phyloP scores from a whole-genome alignment of 2,888 invertebrate genomes.

The Drosophila planitibia region DNA sequence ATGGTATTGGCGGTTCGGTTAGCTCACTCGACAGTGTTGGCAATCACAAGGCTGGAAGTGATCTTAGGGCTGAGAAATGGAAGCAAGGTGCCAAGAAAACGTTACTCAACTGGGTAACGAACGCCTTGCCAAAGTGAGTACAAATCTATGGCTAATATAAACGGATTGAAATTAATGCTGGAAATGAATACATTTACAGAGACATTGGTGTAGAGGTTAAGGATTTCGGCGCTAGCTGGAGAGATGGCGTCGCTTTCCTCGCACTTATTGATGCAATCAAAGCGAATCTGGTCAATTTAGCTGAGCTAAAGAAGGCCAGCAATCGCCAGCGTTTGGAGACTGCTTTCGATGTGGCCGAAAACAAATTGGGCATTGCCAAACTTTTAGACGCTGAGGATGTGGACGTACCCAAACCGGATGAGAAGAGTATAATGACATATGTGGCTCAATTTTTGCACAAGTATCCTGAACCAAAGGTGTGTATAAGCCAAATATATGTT shows the following conservation, averaged over 20 bases:
- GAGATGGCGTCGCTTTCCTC: constrained; percentile 97
- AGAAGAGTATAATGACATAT: constrained; percentile 99
- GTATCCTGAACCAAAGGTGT: constrained; percentile 93
- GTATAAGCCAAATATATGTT: constrained; percentile 12
- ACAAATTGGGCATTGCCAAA: constrained; percentile 95
- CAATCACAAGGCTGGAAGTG: constrained; percentile 86
- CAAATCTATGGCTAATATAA: too few species aligned
- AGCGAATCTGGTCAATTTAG: constrained; percentile 95
- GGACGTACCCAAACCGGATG: constrained; percentile 97
- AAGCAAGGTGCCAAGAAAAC: constrained; percentile 96
- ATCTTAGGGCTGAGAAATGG: constrained; percentile 89
- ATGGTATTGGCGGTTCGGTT: constrained; percentile 91
- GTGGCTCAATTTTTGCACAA: constrained; percentile 99
- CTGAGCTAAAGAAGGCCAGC: constrained; percentile 91
- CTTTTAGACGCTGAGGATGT: constrained; percentile 98
- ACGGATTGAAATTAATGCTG: not conserved
- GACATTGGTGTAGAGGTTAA: constrained; percentile 94
- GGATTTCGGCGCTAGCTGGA: constrained; percentile 98
- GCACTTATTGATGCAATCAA: constrained; percentile 98
- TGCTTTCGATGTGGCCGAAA: constrained; percentile 97
- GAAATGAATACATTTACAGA: constrained; percentile 87
- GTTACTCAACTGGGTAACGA: constrained; percentile 96
- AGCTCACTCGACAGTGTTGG: constrained; percentile 93
- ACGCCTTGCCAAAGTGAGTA: constrained; percentile 92
- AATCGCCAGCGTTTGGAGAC: constrained; percentile 95